A percentile compares a stretch with the other conserved stretches of the same genome.
Conservation (phyloP, 1,140 invertebrate species). For the Archegozetes longisetosus region DNA sequence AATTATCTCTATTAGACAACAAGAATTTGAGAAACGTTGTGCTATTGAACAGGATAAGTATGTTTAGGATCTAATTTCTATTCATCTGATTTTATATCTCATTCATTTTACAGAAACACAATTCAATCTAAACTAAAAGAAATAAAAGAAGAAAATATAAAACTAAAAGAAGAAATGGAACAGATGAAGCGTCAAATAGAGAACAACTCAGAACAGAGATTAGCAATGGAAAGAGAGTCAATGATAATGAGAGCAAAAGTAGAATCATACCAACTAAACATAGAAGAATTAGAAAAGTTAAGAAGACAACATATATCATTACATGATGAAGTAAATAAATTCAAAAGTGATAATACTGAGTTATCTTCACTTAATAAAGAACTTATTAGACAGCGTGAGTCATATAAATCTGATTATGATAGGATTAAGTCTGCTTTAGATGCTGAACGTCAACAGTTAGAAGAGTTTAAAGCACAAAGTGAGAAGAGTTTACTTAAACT, state of each 20-base stretch:
- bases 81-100: neutral
- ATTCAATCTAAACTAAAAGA: constrained; percentile 5
- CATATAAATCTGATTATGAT: constrained; percentile 4
- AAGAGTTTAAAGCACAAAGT: constrained; percentile 2
- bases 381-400: neutral
- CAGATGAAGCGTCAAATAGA: neutral
- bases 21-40: neutral
- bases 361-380: constrained; percentile 8
- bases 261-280: neutral
- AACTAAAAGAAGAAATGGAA: constrained; percentile 5
- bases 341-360: neutral
- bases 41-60: constrained; percentile 7
- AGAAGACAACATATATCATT: constrained; percentile 4
- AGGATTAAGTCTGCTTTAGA: constrained; percentile 3
- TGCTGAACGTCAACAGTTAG: constrained; percentile 4
- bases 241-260: constrained; percentile 12
- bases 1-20: neutral
- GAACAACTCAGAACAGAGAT: neutral
- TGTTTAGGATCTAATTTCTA: neutral
- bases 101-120: neutral
- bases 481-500: constrained; percentile 6
- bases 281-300: constrained; percentile 11
- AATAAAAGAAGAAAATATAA: neutral
- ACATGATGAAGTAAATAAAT: constrained; percentile 12
- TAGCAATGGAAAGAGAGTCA: constrained; percentile 9